These are phyloP conservation scores for Spisula solida DNA, from an alignment of 2,888 invertebrate genomes.

Conservation along the genomic window DNA sequence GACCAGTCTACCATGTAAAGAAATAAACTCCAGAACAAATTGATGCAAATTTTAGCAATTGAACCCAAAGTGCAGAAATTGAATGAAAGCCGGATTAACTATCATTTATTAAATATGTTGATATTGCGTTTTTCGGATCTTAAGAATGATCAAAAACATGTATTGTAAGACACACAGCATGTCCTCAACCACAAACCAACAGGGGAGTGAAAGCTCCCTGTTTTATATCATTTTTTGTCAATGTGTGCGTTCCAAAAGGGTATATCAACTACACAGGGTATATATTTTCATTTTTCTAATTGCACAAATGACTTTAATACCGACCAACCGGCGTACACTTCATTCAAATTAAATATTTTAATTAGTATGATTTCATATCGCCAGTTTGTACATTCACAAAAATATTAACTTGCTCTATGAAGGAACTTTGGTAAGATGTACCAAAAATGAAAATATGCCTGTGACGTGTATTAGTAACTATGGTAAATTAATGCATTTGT, in stretches of 20 bases:
- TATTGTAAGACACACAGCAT: background rate
- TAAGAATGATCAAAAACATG: background rate
- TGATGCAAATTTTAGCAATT: constrained; percentile 34
- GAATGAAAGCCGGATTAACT: constrained; percentile 9
- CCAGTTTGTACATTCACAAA: too few species aligned
- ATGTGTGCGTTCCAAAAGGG: background rate
- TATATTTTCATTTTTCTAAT: background rate
- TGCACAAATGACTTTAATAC: background rate
- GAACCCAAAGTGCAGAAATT: constrained; percentile 8
- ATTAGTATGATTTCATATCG: too few species aligned
- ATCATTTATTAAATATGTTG: constrained; percentile 25
- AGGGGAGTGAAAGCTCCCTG: background rate
- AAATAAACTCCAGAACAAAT: constrained; percentile 27
- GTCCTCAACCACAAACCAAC: background rate
- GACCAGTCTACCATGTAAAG: constrained; percentile 9
- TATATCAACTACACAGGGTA: background rate
- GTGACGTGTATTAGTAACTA: background rate
- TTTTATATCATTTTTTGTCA: background rate
- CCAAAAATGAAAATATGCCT: background rate
- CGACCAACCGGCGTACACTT: background rate
- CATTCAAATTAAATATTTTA: background rate
- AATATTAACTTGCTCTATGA: background rate
- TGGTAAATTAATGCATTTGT: too few species aligned
- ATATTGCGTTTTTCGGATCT: constrained; percentile 16
- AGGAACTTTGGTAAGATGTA: background rate